Percentiles rank a stretch among this genome's conserved stretches.
phyloP scores from a whole-genome alignment of 2,888 invertebrate species.

The Eilema caniola region DNA sequence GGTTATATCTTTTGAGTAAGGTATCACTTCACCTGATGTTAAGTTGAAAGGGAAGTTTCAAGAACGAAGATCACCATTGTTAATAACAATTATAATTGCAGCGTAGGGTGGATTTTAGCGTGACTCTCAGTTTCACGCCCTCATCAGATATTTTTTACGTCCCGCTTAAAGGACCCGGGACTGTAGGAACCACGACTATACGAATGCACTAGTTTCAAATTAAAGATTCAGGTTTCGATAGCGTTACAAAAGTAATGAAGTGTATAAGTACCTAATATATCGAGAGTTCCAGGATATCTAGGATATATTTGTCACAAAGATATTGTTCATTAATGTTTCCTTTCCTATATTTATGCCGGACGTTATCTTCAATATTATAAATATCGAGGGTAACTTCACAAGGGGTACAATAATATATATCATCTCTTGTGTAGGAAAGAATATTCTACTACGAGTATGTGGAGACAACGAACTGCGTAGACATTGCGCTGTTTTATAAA shows the following conservation, averaged over 20 bases:
- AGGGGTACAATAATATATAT: background rate
- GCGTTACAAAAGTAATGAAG: background rate
- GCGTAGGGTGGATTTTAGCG: too few species aligned
- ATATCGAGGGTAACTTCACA: background rate
- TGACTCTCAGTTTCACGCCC: too few species aligned
- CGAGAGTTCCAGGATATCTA: background rate
- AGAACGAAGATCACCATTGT: too few species aligned
- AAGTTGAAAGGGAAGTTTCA: too few species aligned
- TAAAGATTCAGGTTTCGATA: background rate
- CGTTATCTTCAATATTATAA: slow-evolving; percentile 1
- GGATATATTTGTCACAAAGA: background rate
- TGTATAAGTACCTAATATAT: background rate
- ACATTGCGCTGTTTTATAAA: slow-evolving; percentile 2
- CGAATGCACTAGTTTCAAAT: background rate
- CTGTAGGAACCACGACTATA: too few species aligned
- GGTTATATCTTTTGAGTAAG: too few species aligned
- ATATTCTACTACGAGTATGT: background rate
- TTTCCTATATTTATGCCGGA: background rate
- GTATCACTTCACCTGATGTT: too few species aligned
- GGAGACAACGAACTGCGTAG: background rate
- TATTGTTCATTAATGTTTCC: background rate
- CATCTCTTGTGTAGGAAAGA: background rate
- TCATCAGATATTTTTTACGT: too few species aligned
- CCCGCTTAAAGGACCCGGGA: too few species aligned
- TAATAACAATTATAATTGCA: too few species aligned